Conservation (phyloP, 2,113 vertebrate species). For the Paralichthys olivaceus region DNA sequence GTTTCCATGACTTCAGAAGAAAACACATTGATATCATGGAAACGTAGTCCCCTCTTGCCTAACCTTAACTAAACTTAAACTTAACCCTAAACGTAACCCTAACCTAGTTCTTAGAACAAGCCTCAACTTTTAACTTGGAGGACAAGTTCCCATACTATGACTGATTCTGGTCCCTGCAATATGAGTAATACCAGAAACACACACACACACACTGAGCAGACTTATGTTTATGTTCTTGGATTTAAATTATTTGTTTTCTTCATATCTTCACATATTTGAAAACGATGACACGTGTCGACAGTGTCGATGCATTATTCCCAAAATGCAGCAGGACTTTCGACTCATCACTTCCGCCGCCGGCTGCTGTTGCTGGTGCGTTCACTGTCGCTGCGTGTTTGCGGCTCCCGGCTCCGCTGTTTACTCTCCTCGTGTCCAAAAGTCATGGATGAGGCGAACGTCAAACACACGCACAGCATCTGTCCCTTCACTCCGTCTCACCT, state of each 20-base stretch:
- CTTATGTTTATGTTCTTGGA: too few species aligned
- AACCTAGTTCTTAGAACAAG: too few species aligned
- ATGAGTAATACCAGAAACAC: too few species aligned
- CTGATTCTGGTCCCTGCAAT: too few species aligned
- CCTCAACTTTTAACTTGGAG: too few species aligned
- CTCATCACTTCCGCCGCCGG: slow-evolving; percentile 36
- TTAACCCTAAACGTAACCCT: too few species aligned
- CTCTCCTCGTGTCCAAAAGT: slow-evolving; percentile 65
- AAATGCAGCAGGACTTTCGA: background rate
- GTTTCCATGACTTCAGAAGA: too few species aligned
- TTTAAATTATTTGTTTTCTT: background rate
- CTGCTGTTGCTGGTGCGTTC: background rate
- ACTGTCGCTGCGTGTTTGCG: background rate
- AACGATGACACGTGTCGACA: background rate
- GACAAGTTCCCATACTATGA: too few species aligned
- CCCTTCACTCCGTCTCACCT: slow-evolving; percentile 1
- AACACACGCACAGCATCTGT: slow-evolving; percentile 45
- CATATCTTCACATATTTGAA: background rate
- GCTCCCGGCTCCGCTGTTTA: slow-evolving; percentile 26
- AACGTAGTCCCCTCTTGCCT: too few species aligned
- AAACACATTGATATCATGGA: too few species aligned
- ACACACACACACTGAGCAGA: too few species aligned
- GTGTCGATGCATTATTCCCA: background rate
- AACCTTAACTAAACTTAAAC: too few species aligned
- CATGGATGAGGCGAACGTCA: slow-evolving; percentile 47